phyloP scores from a whole-genome alignment of 2,888 invertebrate genomes.

The Thymelicus lineola region DNA sequence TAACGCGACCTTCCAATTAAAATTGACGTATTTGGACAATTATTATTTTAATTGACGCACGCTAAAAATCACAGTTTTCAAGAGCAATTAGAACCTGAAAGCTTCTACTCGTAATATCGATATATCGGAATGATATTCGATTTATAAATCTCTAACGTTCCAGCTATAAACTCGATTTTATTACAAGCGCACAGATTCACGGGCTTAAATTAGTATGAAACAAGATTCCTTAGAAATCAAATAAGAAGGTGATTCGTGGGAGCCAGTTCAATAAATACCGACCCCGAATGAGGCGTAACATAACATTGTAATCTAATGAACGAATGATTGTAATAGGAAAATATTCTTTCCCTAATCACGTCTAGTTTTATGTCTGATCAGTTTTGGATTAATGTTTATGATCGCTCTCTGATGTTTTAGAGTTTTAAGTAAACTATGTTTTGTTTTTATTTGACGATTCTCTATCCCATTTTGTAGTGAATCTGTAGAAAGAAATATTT shows the following conservation, averaged over 20 bases:
- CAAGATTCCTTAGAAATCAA: slow-evolving; percentile 31
- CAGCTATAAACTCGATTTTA: slow-evolving; percentile 4
- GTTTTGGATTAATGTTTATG: slow-evolving; percentile 16
- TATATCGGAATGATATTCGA: slow-evolving; percentile 5
- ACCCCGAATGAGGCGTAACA: slow-evolving; percentile 32
- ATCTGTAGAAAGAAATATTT: too few species aligned
- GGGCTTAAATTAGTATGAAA: slow-evolving; percentile 8
- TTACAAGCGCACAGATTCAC: slow-evolving; percentile 11
- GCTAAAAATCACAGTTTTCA: neutral
- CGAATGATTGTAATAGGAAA: slow-evolving; percentile 33
- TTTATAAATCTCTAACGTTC: neutral
- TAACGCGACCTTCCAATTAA: too few species aligned
- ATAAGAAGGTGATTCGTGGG: slow-evolving; percentile 30
- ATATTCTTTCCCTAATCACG: slow-evolving; percentile 31
- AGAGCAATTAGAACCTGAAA: neutral
- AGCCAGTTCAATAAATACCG: slow-evolving; percentile 34
- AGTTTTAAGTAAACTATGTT: too few species aligned
- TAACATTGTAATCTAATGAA: slow-evolving; percentile 37
- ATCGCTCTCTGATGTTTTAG: neutral
- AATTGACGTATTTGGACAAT: neutral
- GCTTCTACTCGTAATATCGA: neutral
- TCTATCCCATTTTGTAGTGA: too few species aligned
- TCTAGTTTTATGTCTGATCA: slow-evolving; percentile 30
- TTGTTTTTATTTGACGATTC: neutral
- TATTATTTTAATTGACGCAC: neutral